Percentiles rank a stretch among this genome's conserved stretches.
Conservation (phyloP, 37 sponge, comb jelly and placozoan species). For the Corticium candelabrum region DNA sequence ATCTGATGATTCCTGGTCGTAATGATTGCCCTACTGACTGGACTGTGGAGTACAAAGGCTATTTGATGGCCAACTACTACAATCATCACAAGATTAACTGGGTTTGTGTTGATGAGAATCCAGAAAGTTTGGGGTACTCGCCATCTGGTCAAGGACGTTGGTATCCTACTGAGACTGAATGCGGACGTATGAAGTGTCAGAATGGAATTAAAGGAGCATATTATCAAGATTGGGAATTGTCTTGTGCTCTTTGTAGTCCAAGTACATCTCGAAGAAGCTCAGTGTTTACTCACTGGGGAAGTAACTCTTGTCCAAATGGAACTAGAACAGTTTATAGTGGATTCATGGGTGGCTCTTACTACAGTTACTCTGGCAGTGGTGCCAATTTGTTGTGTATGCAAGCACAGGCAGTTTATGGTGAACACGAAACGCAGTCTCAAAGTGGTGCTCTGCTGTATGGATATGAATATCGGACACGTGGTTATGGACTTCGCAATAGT, state of each 20-base stretch:
- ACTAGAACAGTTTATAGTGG: slow-evolving; percentile 21
- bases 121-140: not conserved
- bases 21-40: slow-evolving; percentile 10
- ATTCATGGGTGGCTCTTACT: slow-evolving; percentile 8
- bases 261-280: not conserved
- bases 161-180: not conserved
- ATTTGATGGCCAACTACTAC: slow-evolving; percentile 11
- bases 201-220: not conserved
- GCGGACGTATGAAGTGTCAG: not conserved
- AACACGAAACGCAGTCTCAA: not conserved
- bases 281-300: slow-evolving; percentile 23
- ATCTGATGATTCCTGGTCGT: slow-evolving; percentile 10
- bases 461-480: not conserved
- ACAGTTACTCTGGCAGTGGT: not conserved
- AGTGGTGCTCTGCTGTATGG: not conserved
- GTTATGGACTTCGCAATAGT: not conserved
- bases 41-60: slow-evolving; percentile 22
- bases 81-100: not conserved
- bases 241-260: not conserved
- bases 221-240: not conserved
- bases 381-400: slow-evolving; percentile 11
- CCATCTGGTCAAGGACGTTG: not conserved
- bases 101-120: slow-evolving; percentile 13
- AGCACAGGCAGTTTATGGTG: not conserved
- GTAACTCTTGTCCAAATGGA: slow-evolving; percentile 13